Evolutionary conservation across 2,888 invertebrate genomes (phyloP).

Genomic region (Smittia aterrima): DNA sequence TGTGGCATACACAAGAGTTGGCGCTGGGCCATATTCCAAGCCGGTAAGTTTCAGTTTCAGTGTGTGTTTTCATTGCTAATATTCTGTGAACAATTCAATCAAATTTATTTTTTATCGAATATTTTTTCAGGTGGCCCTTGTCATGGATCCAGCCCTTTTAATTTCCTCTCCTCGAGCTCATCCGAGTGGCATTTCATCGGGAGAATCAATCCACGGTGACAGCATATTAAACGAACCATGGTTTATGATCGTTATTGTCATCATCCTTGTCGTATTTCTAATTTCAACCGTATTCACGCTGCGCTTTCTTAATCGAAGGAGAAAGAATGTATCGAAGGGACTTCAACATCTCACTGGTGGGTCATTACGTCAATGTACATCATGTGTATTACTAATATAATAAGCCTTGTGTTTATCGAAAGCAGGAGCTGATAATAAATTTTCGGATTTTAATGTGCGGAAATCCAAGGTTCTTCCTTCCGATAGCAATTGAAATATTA

Average conservation of each 20-base stretch:
- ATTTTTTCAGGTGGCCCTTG: slow-evolving; percentile 49
- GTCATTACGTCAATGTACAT: slow-evolving; percentile 42
- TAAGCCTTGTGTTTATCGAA: neutral
- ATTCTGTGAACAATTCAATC: slow-evolving; percentile 51
- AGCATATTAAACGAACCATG: slow-evolving; percentile 51
- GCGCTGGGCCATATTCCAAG: slow-evolving; percentile 83
- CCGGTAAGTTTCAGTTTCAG: slow-evolving; percentile 61
- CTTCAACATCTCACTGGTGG: slow-evolving; percentile 65
- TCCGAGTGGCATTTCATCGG: slow-evolving; percentile 52
- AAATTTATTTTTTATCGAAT: neutral
- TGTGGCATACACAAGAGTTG: slow-evolving; percentile 83
- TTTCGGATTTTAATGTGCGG: neutral
- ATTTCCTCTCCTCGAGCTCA: slow-evolving; percentile 54
- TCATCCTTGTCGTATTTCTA: slow-evolving; percentile 50
- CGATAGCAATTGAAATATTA: neutral
- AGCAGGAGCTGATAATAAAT: neutral
- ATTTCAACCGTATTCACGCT: slow-evolving; percentile 49
- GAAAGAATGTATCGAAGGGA: slow-evolving; percentile 56
- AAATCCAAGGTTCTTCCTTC: too few species aligned
- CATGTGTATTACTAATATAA: neutral
- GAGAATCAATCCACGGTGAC: slow-evolving; percentile 44
- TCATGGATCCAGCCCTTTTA: slow-evolving; percentile 54
- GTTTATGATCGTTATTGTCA: slow-evolving; percentile 52
- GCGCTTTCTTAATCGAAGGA: slow-evolving; percentile 52
- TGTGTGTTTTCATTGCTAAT: slow-evolving; percentile 57